phyloP scores from a whole-genome alignment of 2,113 vertebrate species.

The Sclerurus mexicanus region DNA sequence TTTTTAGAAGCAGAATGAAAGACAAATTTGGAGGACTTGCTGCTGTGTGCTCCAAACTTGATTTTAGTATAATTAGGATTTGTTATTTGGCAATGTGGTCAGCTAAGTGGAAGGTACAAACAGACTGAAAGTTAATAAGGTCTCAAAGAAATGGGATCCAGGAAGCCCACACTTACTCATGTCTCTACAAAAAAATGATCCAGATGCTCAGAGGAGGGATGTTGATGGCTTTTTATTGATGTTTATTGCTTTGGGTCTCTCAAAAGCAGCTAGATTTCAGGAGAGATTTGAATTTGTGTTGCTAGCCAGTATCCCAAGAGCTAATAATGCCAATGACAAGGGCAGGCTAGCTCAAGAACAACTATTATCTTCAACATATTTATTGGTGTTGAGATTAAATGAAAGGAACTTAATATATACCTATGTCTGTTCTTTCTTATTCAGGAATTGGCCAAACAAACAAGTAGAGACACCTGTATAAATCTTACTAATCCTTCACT shows the following conservation, averaged over 20 bases:
- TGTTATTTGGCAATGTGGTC: background rate
- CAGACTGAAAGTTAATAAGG: background rate
- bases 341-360: background rate
- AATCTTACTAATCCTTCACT: background rate
- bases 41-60: background rate
- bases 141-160: background rate
- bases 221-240: background rate
- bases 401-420: background rate
- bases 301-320: background rate
- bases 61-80: slow-evolving; percentile 10
- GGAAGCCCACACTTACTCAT: background rate
- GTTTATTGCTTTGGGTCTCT: slow-evolving; percentile 1
- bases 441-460: background rate
- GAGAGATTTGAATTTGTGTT: background rate
- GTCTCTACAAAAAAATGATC: background rate
- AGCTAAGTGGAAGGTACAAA: background rate
- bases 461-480: background rate
- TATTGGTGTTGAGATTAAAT: background rate
- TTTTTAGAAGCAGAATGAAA: slow-evolving; percentile 1
- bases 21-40: background rate
- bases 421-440: background rate
- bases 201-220: background rate
- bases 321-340: background rate
- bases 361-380: background rate
- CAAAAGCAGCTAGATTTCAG: background rate